Conservation (phyloP, 2,888 invertebrate genomes). For the Dasysyrphus tricinctus region DNA sequence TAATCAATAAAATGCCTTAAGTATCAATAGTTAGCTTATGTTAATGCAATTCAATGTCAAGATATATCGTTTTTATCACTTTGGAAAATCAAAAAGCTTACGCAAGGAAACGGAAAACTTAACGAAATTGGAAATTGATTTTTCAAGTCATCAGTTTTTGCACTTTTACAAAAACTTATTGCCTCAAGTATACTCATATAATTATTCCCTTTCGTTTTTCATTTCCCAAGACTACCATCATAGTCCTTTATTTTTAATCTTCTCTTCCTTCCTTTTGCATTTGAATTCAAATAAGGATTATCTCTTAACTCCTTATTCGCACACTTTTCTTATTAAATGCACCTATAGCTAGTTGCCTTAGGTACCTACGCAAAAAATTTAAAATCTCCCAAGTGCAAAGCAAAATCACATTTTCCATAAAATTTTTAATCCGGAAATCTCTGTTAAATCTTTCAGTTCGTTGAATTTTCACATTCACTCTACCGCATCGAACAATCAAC, state of each 20-base stretch:
- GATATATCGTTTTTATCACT: too few relatives aligned
- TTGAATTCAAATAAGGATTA: slow-evolving; percentile 31
- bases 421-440: slow-evolving; percentile 51
- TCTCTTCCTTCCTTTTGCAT: background rate
- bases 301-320: background rate
- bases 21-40: background rate
- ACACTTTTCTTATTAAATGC: background rate
- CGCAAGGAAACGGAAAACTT: too few relatives aligned
- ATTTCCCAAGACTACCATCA: background rate
- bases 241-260: background rate
- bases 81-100: too few relatives aligned
- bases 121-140: too few relatives aligned
- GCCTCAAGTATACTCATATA: too few relatives aligned
- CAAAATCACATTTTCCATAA: slow-evolving; percentile 8
- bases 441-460: slow-evolving; percentile 36
- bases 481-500: slow-evolving; percentile 29
- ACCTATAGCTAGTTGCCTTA: background rate
- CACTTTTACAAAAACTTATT: too few relatives aligned
- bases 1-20: background rate
- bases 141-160: too few relatives aligned
- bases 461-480: slow-evolving; percentile 40
- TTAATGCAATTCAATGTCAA: background rate
- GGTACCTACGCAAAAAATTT: background rate
- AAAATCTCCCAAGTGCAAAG: slow-evolving; percentile 4
- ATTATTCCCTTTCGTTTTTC: too few relatives aligned